Evolutionary conservation across 2,797 vertebrate species (phyloP), one percentile per base, ranked within the genome.

Genomic region (Notamacropus eugenii): DNA sequence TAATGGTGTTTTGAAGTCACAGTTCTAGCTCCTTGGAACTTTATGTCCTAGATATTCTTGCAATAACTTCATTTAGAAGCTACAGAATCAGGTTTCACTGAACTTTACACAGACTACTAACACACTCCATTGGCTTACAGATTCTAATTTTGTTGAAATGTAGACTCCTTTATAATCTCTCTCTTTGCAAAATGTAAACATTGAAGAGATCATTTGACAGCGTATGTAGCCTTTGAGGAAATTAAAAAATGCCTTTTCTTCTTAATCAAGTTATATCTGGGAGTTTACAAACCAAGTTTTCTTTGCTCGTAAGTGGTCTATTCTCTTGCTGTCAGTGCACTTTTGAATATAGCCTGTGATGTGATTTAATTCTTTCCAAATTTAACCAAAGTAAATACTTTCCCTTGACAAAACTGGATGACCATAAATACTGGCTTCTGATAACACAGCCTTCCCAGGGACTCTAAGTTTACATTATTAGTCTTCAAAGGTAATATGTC

Each of bases 101-200:
- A 55, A 34, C 31, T 90, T 95, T 56, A 93, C 13, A n/a, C 92
- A 0, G 54, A 74, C 28, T 54, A 4, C 46, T 56, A 74, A 74
- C 5, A 74, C 16, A 40, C 11, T 74, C 24, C 1, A 90, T 31
- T 90, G 54, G 50, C 27, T 28, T 13, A 55, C 14, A 90, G 10
- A 90, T 92, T 95, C 92, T 95, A 59, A 93, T 91, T 92, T 96
- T 90, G 31, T 87, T 95, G 59, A 96, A 95, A 94, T 91, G 0
- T 54, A 67, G n/a, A 40, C 46, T 93, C 8, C 62, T 90, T 46
- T 13, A 22, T 92, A 27, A 96, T 95, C 56, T 13, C 57, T 87
- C 93, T 93, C 94, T 55, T 95, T 87, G 54, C 59, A 54, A 54
- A 90, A 90, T 90, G 90, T 31, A 54, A 29, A 54, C 52, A 54